Evolutionary conservation across 2,888 invertebrate genomes (phyloP).

Genomic region (Phaedon cochleariae): DNA sequence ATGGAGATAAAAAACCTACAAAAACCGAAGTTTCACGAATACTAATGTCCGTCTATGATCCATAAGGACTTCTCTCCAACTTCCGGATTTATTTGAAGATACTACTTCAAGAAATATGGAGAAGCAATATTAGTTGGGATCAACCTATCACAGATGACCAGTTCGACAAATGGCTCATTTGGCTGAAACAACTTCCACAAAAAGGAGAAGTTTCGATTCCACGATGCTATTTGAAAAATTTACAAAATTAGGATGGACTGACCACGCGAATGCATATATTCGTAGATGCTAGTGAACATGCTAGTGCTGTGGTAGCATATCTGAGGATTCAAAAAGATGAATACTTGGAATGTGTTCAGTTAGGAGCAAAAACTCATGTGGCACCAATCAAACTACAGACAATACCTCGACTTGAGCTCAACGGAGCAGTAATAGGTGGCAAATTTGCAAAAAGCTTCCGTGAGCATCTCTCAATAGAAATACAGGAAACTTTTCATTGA

Average conservation of each 20-base stretch:
- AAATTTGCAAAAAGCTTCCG: slow-evolving; percentile 25
- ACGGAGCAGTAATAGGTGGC: slow-evolving; percentile 38
- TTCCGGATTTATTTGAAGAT: slow-evolving; percentile 35
- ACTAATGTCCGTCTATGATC: slow-evolving; percentile 30
- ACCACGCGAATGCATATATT: slow-evolving; percentile 21
- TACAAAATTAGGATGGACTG: not conserved
- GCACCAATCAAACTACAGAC: slow-evolving; percentile 43
- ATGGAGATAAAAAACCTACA: slow-evolving; percentile 25
- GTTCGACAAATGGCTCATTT: slow-evolving; percentile 35
- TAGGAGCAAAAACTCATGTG: slow-evolving; percentile 42
- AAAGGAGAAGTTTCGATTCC: slow-evolving; percentile 37
- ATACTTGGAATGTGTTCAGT: not conserved
- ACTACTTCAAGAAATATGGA: slow-evolving; percentile 32
- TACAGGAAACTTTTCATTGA: slow-evolving; percentile 39
- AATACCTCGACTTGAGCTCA: slow-evolving; percentile 40
- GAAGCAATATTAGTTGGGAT: slow-evolving; percentile 23
- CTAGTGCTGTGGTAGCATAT: slow-evolving; percentile 42
- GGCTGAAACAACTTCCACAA: slow-evolving; percentile 35
- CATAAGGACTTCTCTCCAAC: slow-evolving; percentile 23
- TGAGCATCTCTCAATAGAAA: slow-evolving; percentile 25
- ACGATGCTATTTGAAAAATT: slow-evolving; percentile 31
- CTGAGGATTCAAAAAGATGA: no score
- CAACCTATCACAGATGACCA: slow-evolving; percentile 34
- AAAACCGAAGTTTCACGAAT: slow-evolving; percentile 28
- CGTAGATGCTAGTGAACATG: slow-evolving; percentile 37